Conservation (phyloP, 2,797 vertebrate genomes). For the Pagetopsis macropterus region DNA sequence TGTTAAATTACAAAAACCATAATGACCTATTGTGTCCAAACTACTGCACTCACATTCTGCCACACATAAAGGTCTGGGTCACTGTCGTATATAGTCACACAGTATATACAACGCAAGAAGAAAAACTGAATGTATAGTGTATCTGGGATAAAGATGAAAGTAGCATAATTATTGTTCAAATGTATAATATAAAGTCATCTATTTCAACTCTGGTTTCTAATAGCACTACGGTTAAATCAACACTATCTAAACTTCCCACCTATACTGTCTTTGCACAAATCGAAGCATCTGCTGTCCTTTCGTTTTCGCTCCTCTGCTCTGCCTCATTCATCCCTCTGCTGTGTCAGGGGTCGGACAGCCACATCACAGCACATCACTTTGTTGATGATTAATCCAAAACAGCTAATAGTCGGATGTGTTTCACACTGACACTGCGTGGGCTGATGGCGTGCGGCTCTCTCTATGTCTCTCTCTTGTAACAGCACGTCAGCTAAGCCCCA, state of each 20-base stretch:
- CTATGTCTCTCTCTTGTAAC: constrained; percentile 9
- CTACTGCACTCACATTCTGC: background rate
- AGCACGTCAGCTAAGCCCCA: constrained; percentile 43
- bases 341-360: constrained; percentile 19
- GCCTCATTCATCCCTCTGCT: constrained; percentile 7
- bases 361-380: constrained; percentile 37
- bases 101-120: background rate
- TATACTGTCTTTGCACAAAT: background rate
- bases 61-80: background rate
- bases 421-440: constrained; percentile 52
- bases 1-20: background rate
- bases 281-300: constrained; percentile 21
- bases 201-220: background rate
- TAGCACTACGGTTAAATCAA: background rate
- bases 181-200: too few species aligned
- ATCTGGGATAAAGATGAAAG: too few species aligned
- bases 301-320: constrained; percentile 11
- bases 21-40: background rate
- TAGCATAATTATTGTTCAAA: too few species aligned
- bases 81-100: background rate
- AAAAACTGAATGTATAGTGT: background rate
- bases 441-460: constrained; percentile 24
- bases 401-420: constrained; percentile 37
- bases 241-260: background rate
- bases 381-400: constrained; percentile 58